A percentile compares a stretch with the other conserved stretches of the same genome.
Evolutionary conservation across 2,888 invertebrate species (phyloP).

Genomic region (Ceraclea dissimilis): DNA sequence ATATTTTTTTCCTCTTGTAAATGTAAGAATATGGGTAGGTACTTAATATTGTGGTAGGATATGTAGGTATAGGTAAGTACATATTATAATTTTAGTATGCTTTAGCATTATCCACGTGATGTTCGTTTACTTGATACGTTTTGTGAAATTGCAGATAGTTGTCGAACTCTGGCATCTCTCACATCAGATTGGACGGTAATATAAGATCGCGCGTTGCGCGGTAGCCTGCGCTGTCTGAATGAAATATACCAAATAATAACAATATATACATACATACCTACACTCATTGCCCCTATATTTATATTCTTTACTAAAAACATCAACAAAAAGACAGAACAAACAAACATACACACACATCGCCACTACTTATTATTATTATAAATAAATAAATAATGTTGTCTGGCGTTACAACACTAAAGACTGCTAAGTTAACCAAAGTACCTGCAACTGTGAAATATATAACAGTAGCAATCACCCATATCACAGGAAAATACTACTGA

Average conservation of each 20-base stretch:
- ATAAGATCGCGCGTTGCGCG: not conserved
- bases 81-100: too few species aligned
- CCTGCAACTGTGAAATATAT: not conserved
- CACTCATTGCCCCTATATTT: not conserved
- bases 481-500: too few species aligned
- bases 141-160: too few species aligned
- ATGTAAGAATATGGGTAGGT: too few species aligned
- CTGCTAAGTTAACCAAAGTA: not conserved
- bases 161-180: not conserved
- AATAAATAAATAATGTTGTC: not conserved
- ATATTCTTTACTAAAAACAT: not conserved
- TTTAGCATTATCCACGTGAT: too few species aligned
- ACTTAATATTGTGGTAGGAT: too few species aligned
- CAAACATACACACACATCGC: not conserved
- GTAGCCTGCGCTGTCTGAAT: not conserved
- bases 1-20: too few species aligned
- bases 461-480: too few species aligned
- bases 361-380: not conserved
- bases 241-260: not conserved
- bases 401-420: not conserved
- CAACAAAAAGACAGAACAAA: not conserved
- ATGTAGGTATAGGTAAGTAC: too few species aligned
- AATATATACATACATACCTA: not conserved
- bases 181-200: constrained; percentile 1
- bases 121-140: too few species aligned